Evolutionary conservation across 2,797 vertebrate genomes (phyloP), one percentile per base, ranked within the genome.

Genomic region (Chaetodon trifasciatus): DNA sequence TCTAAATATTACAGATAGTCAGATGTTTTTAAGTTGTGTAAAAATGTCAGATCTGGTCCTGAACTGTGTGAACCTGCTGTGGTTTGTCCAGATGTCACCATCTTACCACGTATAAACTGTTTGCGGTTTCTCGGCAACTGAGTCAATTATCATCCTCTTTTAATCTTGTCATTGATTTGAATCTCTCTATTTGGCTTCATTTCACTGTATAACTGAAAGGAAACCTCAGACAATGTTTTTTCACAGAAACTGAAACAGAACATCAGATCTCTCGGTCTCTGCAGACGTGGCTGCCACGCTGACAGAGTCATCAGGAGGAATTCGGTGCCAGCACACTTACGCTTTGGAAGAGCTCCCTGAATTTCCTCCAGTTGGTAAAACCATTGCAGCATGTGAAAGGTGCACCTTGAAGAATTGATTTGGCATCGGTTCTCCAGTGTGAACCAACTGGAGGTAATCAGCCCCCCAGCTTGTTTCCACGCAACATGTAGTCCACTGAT

Each of bases 401-500:
- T 79, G 67, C 68, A 52, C 68, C 68, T 82, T 83, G 62, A 83
- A 84, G 77, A 90, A 93, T 81, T 89, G 84, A 92, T 85, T 91
- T 83, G 88, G 86, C 84, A 81, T 85, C 80, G 40, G 87, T 69
- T 86, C 86, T 86, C 70, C 67, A 57, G 79, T 67, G 81, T 35
- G 57, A 50, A 78, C 46, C 76, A 19, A 86, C 76, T 83, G 83
- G 81, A 82, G 76, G 81, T 87, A 90, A 93, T 93, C 91, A 92
- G 78, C 81, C 82, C 67, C 87, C 87, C 28, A n/a, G 23, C 87
- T 84, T 69, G 79, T 89, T 86, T 89, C 85, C 61, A 80, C 79
- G 71, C 89, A 86, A 86, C 90, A 78, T 86, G 92, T 35, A 56
- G 86, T 84, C 81, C 67, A 49, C 87, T 93, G 91, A 93, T 92